A percentile compares a stretch with the other conserved stretches of the same genome.
Conservation (phyloP, 2,888 invertebrate genomes). For the Drosophila recens region DNA sequence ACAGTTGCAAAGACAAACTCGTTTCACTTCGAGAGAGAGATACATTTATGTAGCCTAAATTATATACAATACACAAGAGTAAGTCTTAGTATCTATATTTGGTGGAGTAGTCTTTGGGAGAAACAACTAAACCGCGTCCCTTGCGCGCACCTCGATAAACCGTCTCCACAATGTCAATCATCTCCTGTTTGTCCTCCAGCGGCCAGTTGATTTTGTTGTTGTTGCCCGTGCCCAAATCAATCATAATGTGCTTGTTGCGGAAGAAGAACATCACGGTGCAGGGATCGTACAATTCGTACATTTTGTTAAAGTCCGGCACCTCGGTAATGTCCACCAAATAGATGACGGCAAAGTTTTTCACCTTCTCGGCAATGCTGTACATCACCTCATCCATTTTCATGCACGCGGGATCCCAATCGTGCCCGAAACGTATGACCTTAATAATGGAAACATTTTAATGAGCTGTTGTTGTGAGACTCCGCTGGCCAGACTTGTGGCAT, state of each 20-base stretch:
- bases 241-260: slow-evolving; percentile 99
- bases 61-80: slow-evolving; percentile 12
- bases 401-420: slow-evolving; percentile 99
- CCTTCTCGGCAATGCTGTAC: slow-evolving; percentile 98
- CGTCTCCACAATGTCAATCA: slow-evolving; percentile 99
- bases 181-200: slow-evolving; percentile 98
- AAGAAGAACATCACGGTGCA: slow-evolving; percentile 99
- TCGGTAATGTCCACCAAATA: slow-evolving; percentile 99
- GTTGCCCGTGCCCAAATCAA: slow-evolving; percentile 99
- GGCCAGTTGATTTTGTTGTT: slow-evolving; percentile 99
- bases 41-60: slow-evolving; percentile 22
- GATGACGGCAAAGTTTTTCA: slow-evolving; percentile 99
- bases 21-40: slow-evolving; percentile 33
- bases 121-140: slow-evolving; percentile 99
- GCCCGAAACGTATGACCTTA: slow-evolving; percentile 98
- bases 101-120: slow-evolving; percentile 99
- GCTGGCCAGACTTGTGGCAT: no score
- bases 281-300: slow-evolving; percentile 99
- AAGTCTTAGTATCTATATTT: slow-evolving; percentile 96
- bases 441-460: slow-evolving; percentile 12
- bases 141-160: slow-evolving; percentile 99
- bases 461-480: slow-evolving; percentile 4
- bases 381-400: slow-evolving; percentile 99
- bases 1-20: slow-evolving; percentile 41
- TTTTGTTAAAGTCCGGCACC: slow-evolving; percentile 99